These are phyloP conservation scores for Neomorphus geoffroyi DNA, from an alignment of 2,797 vertebrate genomes.

Conservation along the genomic window DNA sequence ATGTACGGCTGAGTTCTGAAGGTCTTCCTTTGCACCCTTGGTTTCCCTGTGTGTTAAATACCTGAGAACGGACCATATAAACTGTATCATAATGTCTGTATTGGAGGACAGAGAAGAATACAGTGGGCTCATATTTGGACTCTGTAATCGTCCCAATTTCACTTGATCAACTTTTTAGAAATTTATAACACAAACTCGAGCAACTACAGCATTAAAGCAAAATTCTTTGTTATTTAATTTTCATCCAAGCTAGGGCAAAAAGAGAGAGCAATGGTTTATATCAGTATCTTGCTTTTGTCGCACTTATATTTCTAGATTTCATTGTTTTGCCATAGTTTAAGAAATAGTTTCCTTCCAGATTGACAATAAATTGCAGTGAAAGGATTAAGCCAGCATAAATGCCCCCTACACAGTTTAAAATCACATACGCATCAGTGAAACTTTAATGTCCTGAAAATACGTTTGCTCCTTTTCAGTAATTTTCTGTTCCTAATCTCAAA, in stretches of 20 bases:
- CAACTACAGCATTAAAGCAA: background rate
- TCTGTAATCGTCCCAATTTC: background rate
- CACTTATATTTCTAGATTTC: background rate
- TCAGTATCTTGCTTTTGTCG: background rate
- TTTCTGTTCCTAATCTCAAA: conserved; percentile 47
- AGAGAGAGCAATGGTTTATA: background rate
- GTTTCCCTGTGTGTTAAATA: background rate
- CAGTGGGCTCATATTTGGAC: background rate
- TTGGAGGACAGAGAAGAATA: background rate
- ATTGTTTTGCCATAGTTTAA: background rate
- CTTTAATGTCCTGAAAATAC: background rate
- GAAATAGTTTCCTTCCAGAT: background rate
- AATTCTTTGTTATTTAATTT: background rate
- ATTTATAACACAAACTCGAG: background rate
- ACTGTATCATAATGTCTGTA: accelerated
- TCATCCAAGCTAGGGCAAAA: background rate
- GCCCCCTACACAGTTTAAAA: background rate
- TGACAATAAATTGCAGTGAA: background rate
- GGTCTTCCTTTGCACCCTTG: background rate
- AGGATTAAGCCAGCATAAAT: background rate
- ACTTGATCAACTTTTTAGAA: background rate
- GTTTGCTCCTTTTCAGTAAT: conserved; percentile 19
- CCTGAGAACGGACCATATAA: background rate
- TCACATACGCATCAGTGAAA: background rate
- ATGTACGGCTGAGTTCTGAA: background rate